A percentile compares a stretch with the other conserved stretches of the same genome.
These are phyloP conservation scores for Eristalis tenax DNA, from an alignment of 2,888 invertebrate species.

Conservation along the genomic window DNA sequence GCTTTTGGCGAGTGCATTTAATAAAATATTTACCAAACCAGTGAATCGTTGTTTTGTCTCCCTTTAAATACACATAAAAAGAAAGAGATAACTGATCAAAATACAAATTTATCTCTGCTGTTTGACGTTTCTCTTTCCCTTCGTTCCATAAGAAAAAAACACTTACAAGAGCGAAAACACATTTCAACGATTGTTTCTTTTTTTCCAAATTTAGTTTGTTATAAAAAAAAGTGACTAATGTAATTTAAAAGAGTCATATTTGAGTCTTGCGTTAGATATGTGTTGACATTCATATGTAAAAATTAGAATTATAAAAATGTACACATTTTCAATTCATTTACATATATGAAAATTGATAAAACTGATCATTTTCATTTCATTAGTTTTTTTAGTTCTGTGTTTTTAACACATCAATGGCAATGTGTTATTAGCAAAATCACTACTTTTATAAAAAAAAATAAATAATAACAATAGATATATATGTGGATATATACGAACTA, in stretches of 20 bases:
- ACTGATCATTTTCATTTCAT: too few relatives aligned
- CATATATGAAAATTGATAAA: too few relatives aligned
- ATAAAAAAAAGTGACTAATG: background rate
- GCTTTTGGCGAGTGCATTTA: slow-evolving; percentile 41
- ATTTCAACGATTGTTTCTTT: slow-evolving; percentile 23
- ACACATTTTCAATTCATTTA: too few relatives aligned
- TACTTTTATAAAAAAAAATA: too few relatives aligned
- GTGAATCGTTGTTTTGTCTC: background rate
- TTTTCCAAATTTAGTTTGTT: background rate
- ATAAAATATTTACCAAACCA: slow-evolving; percentile 59
- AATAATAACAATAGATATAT: too few relatives aligned
- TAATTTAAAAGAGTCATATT: background rate
- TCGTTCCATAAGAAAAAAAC: background rate
- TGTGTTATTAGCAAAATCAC: too few relatives aligned
- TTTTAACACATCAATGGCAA: too few relatives aligned
- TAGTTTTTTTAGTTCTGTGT: too few relatives aligned
- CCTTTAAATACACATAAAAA: background rate
- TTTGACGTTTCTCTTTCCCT: slow-evolving; percentile 53
- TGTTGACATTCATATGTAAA: background rate
- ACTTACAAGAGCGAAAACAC: slow-evolving; percentile 14
- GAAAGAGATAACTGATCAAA: slow-evolving; percentile 2
- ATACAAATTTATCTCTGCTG: background rate
- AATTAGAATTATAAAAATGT: too few relatives aligned
- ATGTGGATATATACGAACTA: background rate
- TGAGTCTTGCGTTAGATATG: too few relatives aligned